Conservation (phyloP, 2,888 invertebrate genomes). For the Melinaea menophilus region DNA sequence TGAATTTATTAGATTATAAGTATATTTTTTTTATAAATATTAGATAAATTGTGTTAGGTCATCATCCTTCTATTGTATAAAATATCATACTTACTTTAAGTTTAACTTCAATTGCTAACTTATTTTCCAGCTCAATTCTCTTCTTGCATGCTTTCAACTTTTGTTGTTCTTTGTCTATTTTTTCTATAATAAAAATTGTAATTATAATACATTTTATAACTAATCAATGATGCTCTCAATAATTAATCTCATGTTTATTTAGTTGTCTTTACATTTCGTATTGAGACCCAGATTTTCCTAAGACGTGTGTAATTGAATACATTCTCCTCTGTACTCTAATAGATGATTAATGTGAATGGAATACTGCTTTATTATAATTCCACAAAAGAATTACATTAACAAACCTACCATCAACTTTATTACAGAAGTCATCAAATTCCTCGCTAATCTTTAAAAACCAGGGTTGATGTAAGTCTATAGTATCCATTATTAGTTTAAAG, state of each 20-base stretch:
- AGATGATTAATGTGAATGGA: too few species aligned
- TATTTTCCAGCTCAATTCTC: constrained; percentile 54
- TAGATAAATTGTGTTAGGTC: too few species aligned
- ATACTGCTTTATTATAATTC: too few species aligned
- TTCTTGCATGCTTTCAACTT: constrained; percentile 53
- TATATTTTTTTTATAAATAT: too few species aligned
- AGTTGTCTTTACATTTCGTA: too few species aligned
- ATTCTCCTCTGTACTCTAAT: too few species aligned
- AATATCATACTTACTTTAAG: constrained; percentile 47
- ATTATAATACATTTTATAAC: background rate
- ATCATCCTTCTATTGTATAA: too few species aligned
- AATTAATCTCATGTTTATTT: too few species aligned
- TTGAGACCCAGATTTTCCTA: too few species aligned
- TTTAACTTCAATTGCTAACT: constrained; percentile 55
- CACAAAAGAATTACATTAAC: background rate
- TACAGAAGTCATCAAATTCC: constrained; percentile 47
- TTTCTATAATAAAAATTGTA: constrained; percentile 44
- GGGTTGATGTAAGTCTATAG: constrained; percentile 29
- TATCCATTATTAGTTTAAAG: constrained; percentile 11
- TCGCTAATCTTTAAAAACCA: constrained; percentile 41
- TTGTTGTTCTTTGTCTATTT: constrained; percentile 52
- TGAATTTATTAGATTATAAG: too few species aligned
- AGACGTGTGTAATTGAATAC: too few species aligned
- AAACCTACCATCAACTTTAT: constrained; percentile 48
- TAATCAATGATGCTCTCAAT: background rate